These are phyloP conservation scores for Euplagia quadripunctaria DNA, from an alignment of 2,888 invertebrate genomes.

Conservation along the genomic window DNA sequence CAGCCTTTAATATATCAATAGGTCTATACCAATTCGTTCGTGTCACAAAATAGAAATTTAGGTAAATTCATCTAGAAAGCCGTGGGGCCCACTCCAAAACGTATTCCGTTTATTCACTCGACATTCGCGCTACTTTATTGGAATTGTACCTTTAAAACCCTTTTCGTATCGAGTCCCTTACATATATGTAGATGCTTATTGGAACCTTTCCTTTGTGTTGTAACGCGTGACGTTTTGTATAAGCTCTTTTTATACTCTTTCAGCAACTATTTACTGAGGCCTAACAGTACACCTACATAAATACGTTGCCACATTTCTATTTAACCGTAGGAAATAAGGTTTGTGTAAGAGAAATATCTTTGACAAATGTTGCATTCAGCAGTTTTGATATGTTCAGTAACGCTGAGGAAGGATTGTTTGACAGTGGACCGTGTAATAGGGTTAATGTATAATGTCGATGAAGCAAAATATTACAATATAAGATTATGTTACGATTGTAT, in stretches of 20 bases:
- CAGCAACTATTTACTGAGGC: conserved; percentile 62
- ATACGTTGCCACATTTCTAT: conserved; percentile 54
- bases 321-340: conserved; percentile 47
- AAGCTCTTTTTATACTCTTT: conserved; percentile 65
- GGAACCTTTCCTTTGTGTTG: conserved; percentile 71
- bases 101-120: conserved; percentile 70
- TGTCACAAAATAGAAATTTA: conserved; percentile 75
- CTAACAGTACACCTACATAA: conserved; percentile 55
- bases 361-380: conserved; percentile 32
- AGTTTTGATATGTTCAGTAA: conserved; percentile 19
- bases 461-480: conserved; percentile 24
- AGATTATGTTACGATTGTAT: conserved; percentile 1
- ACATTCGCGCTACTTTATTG: conserved; percentile 74
- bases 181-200: conserved; percentile 72
- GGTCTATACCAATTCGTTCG: conserved; percentile 74
- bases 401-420: conserved; percentile 23
- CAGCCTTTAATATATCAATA: conserved; percentile 56
- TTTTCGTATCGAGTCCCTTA: conserved; percentile 66
- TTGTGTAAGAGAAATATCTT: conserved; percentile 41
- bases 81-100: conserved; percentile 61
- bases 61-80: conserved; percentile 73
- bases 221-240: conserved; percentile 70
- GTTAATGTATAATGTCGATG: conserved; percentile 19
- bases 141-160: conserved; percentile 79
- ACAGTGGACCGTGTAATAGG: conserved; percentile 33